A percentile compares a stretch with the other conserved stretches of the same genome.
These are phyloP conservation scores for Nannospalax galili DNA, from an alignment of 2,113 vertebrate genomes.

Conservation along the genomic window DNA sequence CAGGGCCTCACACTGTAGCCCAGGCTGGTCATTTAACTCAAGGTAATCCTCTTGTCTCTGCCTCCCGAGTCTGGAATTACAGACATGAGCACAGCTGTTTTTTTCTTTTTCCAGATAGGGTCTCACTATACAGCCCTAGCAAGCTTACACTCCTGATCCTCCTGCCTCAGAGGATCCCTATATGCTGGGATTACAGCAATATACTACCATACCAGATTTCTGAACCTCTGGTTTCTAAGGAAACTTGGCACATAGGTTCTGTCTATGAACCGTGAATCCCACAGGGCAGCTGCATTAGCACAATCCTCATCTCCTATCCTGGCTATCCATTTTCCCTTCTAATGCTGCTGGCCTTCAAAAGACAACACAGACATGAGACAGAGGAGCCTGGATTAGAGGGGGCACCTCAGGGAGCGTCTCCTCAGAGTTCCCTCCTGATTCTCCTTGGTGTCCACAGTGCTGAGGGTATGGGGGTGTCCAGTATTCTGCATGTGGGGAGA, in stretches of 20 bases:
- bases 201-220: not conserved
- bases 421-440: slow-evolving; percentile 90
- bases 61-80: not conserved
- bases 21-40: not conserved
- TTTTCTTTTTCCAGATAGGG: not conserved
- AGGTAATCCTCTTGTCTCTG: not conserved
- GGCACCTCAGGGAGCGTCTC: slow-evolving; percentile 93
- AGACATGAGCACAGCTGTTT: not conserved
- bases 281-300: slow-evolving; percentile 27
- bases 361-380: not conserved
- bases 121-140: not conserved
- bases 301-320: not conserved
- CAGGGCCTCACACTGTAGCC: not conserved
- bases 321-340: slow-evolving; percentile 14
- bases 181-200: not conserved
- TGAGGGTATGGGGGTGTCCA: slow-evolving; percentile 85
- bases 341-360: slow-evolving; percentile 10
- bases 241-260: slow-evolving; percentile 33
- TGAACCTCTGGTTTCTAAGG: slow-evolving; percentile 41
- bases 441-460: slow-evolving; percentile 89
- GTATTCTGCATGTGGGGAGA: slow-evolving; percentile 89
- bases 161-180: not conserved
- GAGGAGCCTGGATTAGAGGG: not conserved
- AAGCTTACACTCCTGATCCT: not conserved
- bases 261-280: slow-evolving; percentile 40